These are phyloP conservation scores for Argentina silus DNA, from an alignment of 2,797 vertebrate genomes.

Conservation along the genomic window DNA sequence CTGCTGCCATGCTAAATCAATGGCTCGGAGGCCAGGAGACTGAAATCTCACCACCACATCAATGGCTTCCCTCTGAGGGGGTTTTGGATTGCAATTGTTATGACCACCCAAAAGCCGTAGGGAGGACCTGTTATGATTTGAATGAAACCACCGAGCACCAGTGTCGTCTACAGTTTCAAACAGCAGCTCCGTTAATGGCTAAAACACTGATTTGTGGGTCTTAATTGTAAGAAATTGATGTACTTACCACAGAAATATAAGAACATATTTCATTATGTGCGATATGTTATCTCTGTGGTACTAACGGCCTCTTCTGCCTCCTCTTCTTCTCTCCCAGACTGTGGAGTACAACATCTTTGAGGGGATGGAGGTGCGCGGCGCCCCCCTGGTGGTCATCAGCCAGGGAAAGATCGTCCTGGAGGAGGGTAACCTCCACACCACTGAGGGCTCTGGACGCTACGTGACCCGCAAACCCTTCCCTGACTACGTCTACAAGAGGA, in stretches of 20 bases:
- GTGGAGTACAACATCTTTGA: constrained; percentile 99
- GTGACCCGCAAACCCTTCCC: constrained; percentile 93
- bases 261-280: background rate
- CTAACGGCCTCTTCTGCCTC: background rate
- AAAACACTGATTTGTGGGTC: too few species aligned
- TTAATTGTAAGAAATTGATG: too few species aligned
- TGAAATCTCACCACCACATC: background rate
- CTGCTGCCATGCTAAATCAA: background rate
- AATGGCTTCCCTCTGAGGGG: background rate
- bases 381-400: constrained; percentile 95
- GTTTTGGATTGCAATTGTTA: background rate
- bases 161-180: background rate
- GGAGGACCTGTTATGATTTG: background rate
- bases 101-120: background rate
- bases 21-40: background rate
- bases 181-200: background rate
- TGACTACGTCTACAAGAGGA: constrained; percentile 98
- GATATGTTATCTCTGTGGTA: background rate
- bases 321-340: constrained; percentile 66
- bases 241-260: background rate
- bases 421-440: constrained; percentile 89
- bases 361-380: constrained; percentile 92
- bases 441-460: constrained; percentile 91
- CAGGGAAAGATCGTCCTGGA: constrained; percentile 97
- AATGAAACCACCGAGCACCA: background rate